Evolutionary conservation across 2,888 invertebrate genomes (phyloP).

Genomic region (Julus scanicus): DNA sequence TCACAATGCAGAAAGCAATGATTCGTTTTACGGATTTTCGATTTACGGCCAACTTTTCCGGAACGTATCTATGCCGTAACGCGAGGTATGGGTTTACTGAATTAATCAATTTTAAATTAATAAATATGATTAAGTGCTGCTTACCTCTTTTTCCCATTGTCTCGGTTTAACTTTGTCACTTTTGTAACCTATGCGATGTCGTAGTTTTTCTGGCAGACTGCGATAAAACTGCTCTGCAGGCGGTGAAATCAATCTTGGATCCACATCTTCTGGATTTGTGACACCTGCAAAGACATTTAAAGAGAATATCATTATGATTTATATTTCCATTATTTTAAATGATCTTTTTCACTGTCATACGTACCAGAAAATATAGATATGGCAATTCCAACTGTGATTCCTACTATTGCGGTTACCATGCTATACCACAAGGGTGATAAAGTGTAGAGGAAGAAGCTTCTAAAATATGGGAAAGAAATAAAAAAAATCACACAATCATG

Average conservation of each 20-base stretch:
- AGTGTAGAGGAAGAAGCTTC: constrained; percentile 37
- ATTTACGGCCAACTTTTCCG: too few relatives aligned
- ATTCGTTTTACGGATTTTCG: too few relatives aligned
- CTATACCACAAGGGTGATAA: constrained; percentile 49
- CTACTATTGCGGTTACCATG: background rate
- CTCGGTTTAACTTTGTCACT: constrained; percentile 10
- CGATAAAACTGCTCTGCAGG: background rate
- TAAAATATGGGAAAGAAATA: background rate
- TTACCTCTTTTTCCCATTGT: constrained; percentile 8
- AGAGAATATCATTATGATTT: too few relatives aligned
- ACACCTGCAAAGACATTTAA: background rate
- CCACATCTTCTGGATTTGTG: constrained; percentile 37
- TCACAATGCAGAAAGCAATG: too few relatives aligned
- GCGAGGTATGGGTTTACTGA: too few relatives aligned
- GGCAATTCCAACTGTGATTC: constrained; percentile 42
- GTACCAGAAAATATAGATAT: constrained; percentile 28
- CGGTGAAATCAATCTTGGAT: constrained; percentile 43
- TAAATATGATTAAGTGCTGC: background rate
- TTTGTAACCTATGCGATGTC: constrained; percentile 24
- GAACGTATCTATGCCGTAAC: too few relatives aligned
- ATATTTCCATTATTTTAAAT: too few relatives aligned
- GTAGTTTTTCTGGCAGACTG: constrained; percentile 16
- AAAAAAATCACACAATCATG: background rate
- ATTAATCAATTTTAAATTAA: too few relatives aligned
- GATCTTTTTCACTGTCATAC: background rate